Conservation (phyloP, 1,140 invertebrate genomes). For the Linepithema humile region DNA sequence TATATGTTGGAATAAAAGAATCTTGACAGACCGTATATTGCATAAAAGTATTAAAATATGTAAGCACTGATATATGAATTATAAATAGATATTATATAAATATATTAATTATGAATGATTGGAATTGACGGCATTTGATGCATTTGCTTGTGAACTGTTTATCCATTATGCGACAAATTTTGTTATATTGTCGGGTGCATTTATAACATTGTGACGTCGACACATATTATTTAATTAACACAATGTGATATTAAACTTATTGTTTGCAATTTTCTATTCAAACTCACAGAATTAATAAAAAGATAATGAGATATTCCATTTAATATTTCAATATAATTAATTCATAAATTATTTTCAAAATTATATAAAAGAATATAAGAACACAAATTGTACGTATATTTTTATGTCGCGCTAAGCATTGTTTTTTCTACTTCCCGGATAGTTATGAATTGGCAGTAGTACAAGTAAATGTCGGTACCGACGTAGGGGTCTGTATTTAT, state of each 20-base stretch:
- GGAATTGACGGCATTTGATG: neutral
- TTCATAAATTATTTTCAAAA: neutral
- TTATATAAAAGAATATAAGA: neutral
- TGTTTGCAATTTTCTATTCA: neutral
- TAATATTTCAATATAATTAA: neutral
- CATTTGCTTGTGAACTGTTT: constrained; percentile 15
- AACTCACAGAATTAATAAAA: neutral
- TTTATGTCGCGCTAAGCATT: neutral
- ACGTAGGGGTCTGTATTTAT: neutral
- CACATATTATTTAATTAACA: constrained; percentile 9
- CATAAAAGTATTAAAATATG: neutral
- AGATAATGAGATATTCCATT: neutral
- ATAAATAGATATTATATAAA: neutral
- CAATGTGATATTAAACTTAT: neutral
- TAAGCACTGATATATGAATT: neutral
- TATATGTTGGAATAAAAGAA: neutral
- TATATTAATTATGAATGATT: constrained; percentile 12
- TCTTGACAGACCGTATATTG: neutral
- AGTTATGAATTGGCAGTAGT: constrained; percentile 9
- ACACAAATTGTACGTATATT: neutral
- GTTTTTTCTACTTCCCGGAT: neutral
- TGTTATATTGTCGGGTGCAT: neutral
- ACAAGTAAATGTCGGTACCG: neutral
- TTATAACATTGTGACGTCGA: neutral
- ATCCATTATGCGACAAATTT: constrained; percentile 10